phyloP scores from a whole-genome alignment of 2,113 vertebrate species.

The Rhipidura dahli region DNA sequence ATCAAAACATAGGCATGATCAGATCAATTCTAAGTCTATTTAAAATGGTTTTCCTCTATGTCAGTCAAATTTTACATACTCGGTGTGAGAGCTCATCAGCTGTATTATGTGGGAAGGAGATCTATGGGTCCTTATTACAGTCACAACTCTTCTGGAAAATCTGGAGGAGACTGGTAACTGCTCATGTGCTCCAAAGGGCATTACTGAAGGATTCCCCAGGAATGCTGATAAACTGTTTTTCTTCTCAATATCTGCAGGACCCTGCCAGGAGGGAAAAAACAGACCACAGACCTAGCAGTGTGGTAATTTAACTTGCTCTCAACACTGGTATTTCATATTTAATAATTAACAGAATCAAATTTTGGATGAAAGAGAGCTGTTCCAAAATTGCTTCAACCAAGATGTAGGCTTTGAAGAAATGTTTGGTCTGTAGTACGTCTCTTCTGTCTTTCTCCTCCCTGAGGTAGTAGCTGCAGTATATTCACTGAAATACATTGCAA shows the following conservation, averaged over 20 bases:
- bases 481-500: background rate
- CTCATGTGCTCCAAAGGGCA: rapidly evolving
- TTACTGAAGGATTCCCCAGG: background rate
- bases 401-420: background rate
- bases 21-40: background rate
- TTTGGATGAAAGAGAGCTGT: background rate
- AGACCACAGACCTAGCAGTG: background rate
- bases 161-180: background rate
- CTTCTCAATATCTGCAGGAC: background rate
- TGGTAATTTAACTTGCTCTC: background rate
- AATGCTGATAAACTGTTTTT: background rate
- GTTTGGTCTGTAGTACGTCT: background rate
- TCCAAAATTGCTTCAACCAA: background rate
- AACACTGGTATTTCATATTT: background rate
- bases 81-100: background rate
- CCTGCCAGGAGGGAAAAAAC: background rate
- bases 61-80: background rate
- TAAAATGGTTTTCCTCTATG: background rate
- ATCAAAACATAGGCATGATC: background rate
- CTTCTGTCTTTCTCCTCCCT: background rate
- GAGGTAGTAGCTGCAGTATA: background rate
- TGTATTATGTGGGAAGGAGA: background rate
- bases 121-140: background rate
- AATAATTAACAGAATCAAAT: background rate
- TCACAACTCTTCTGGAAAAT: background rate